These are phyloP conservation scores for Himalopsyche tibetana DNA, from an alignment of 2,888 invertebrate genomes.

Conservation along the genomic window DNA sequence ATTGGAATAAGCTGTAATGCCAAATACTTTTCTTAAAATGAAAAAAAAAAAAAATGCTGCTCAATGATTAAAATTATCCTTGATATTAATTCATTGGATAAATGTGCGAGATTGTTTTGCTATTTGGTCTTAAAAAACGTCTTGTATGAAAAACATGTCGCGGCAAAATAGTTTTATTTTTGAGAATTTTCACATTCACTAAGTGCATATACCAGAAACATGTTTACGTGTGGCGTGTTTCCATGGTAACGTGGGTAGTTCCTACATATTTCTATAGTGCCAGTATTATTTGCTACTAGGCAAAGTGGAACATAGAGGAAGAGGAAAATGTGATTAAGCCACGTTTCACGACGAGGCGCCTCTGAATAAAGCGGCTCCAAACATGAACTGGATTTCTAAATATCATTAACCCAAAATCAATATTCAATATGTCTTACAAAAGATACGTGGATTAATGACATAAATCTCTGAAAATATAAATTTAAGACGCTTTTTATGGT, in stretches of 20 bases:
- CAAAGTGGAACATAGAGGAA: slow-evolving; percentile 32
- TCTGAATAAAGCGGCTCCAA: slow-evolving; percentile 28
- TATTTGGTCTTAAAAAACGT: too few species aligned
- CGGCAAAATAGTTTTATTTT: neutral
- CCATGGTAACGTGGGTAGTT: slow-evolving; percentile 21
- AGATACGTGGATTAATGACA: too few species aligned
- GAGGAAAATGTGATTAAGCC: slow-evolving; percentile 40
- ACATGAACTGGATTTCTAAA: slow-evolving; percentile 32
- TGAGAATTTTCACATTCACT: neutral
- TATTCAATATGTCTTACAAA: neutral
- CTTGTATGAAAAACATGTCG: too few species aligned
- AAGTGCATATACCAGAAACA: neutral
- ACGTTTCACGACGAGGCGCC: slow-evolving; percentile 35
- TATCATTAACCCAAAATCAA: slow-evolving; percentile 4
- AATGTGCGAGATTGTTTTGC: too few species aligned
- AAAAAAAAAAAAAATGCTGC: too few species aligned
- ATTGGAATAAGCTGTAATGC: too few species aligned
- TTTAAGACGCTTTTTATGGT: too few species aligned
- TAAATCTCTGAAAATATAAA: too few species aligned
- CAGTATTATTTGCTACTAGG: slow-evolving; percentile 39
- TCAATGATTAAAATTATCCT: too few species aligned
- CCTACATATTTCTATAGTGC: slow-evolving; percentile 3
- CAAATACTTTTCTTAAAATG: too few species aligned
- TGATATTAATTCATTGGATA: too few species aligned
- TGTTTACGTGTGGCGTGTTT: slow-evolving; percentile 27